Evolutionary conservation across 1,140 invertebrate species (phyloP).

Genomic region (Brachionus manjavacas): DNA sequence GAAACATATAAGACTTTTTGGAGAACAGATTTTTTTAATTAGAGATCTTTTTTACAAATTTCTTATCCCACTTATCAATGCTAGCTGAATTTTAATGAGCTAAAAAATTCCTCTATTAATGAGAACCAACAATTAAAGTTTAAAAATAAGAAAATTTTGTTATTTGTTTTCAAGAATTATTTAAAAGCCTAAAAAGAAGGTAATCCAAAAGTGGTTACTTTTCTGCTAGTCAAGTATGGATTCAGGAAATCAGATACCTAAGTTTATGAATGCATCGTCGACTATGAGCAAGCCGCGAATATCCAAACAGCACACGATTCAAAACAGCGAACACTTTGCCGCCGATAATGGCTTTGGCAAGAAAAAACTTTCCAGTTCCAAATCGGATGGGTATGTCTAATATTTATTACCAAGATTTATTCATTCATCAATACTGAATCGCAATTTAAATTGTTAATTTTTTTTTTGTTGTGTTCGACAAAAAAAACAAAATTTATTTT

Average conservation of each 20-base stretch:
- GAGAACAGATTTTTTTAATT: slow-evolving; percentile 18
- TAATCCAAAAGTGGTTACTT: background rate
- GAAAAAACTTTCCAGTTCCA: background rate
- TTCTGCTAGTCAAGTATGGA: background rate
- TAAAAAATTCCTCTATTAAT: background rate
- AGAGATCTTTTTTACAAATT: background rate
- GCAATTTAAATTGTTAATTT: slow-evolving; percentile 1
- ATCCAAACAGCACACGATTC: background rate
- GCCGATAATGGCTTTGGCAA: background rate
- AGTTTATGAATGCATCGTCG: background rate
- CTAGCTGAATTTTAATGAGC: background rate
- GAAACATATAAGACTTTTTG: background rate
- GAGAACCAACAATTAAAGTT: slow-evolving; percentile 24
- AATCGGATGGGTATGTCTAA: slow-evolving; percentile 17
- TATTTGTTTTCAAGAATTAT: background rate
- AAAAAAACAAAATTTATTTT: background rate
- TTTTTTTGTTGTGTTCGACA: background rate
- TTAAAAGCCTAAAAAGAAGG: background rate
- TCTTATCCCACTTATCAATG: slow-evolving; percentile 13
- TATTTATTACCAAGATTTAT: background rate
- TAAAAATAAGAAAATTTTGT: slow-evolving; percentile 2
- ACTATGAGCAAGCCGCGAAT: background rate
- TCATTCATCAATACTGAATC: background rate
- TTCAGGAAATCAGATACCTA: background rate
- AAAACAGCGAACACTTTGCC: background rate